Evolutionary conservation across 2,113 vertebrate genomes (phyloP).

Genomic region (Gasterosteus aculeatus): DNA sequence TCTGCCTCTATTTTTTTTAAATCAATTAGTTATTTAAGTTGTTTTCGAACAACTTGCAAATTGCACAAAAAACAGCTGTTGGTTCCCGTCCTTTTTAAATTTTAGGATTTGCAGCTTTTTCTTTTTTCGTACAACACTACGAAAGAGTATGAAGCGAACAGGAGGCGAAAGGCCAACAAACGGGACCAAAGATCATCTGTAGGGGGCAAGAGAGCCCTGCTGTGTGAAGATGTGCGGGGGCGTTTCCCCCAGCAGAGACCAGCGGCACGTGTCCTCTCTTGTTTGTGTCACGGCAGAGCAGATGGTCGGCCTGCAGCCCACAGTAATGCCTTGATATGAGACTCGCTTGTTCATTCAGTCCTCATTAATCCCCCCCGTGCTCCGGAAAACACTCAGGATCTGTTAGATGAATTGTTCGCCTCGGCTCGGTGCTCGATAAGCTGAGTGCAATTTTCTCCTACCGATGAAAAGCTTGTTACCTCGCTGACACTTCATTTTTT

Average conservation of each 20-base stretch:
- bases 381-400: conserved; percentile 43
- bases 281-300: conserved; percentile 83
- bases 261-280: conserved; percentile 77
- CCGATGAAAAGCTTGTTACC: conserved; percentile 13
- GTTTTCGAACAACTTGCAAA: background rate
- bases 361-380: conserved; percentile 59
- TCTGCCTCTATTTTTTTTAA: background rate
- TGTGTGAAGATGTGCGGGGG: conserved; percentile 57
- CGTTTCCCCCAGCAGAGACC: conserved; percentile 73
- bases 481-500: background rate
- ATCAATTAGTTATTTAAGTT: background rate
- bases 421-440: background rate
- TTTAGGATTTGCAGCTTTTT: background rate
- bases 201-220: conserved; percentile 45
- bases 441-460: conserved; percentile 7
- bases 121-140: background rate
- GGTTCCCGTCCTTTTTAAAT: background rate
- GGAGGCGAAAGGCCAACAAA: conserved; percentile 32
- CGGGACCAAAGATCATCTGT: conserved; percentile 51
- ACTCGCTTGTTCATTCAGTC: conserved; percentile 66
- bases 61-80: background rate
- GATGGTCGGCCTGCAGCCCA: conserved; percentile 82
- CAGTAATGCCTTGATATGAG: conserved; percentile 70
- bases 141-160: background rate
- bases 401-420: conserved; percentile 25